Conservation (phyloP, 2,113 vertebrate genomes). For the Phylloscopus whistleri region DNA sequence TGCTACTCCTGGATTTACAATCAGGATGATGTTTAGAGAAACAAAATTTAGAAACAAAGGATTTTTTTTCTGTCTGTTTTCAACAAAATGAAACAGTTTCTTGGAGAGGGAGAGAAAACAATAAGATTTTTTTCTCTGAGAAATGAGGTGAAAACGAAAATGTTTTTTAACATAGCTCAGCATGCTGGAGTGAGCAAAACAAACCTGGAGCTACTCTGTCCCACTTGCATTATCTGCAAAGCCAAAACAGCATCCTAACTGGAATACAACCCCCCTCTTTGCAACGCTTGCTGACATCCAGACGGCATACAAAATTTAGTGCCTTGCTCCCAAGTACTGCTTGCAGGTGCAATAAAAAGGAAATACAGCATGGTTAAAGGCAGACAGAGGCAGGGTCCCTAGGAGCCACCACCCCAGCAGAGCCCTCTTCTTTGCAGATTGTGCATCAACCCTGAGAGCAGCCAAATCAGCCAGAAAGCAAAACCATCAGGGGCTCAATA, state of each 20-base stretch:
- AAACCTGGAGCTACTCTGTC: background rate
- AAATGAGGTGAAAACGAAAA: conserved; percentile 11
- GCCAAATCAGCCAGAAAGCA: background rate
- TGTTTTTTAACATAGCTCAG: background rate
- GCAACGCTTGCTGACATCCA: conserved; percentile 2
- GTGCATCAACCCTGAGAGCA: background rate
- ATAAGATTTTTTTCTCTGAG: background rate
- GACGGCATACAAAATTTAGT: conserved; percentile 38
- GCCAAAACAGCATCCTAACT: background rate
- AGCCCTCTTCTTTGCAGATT: background rate
- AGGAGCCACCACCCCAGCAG: background rate
- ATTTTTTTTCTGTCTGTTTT: background rate
- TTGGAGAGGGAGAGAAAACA: background rate
- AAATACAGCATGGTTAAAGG: conserved; percentile 15
- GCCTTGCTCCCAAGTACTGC: background rate
- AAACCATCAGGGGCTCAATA: background rate
- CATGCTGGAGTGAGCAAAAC: background rate
- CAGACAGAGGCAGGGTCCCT: background rate
- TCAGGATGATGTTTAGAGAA: background rate
- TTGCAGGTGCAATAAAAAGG: conserved; percentile 50
- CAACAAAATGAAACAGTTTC: background rate
- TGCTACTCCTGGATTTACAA: background rate
- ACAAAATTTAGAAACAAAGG: background rate
- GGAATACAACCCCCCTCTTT: background rate
- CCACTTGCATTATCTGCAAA: background rate